A percentile compares a stretch with the other conserved stretches of the same genome.
Evolutionary conservation across 2,113 vertebrate genomes (phyloP).

Genomic region (Paradisaea rubra): DNA sequence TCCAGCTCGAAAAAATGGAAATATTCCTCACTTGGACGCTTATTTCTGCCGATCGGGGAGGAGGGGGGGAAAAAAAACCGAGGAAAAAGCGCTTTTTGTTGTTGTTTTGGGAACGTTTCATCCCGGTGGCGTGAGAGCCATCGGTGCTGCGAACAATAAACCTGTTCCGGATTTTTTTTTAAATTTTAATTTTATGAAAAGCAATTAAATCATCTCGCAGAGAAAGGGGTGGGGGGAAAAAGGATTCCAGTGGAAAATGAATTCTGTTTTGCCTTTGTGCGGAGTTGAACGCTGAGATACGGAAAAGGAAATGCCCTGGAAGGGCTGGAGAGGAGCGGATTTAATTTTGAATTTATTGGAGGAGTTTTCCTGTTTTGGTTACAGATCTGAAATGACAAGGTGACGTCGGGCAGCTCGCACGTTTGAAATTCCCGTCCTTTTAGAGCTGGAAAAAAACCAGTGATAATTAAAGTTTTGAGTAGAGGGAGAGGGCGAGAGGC

Average conservation of each 20-base stretch:
- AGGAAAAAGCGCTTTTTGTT: not conserved
- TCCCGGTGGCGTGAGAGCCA: not conserved
- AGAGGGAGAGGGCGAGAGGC: too few relatives aligned
- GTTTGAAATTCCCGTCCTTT: accelerated
- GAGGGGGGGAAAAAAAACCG: not conserved
- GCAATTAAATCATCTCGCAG: not conserved
- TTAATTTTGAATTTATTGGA: not conserved
- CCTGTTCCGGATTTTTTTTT: not conserved
- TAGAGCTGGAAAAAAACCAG: not conserved
- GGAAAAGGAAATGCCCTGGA: not conserved
- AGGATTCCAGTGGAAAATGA: not conserved
- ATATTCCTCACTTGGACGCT: not conserved
- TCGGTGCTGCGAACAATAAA: not conserved
- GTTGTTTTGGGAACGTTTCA: not conserved
- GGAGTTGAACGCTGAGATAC: accelerated
- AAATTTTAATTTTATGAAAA: not conserved
- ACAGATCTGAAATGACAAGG: not conserved
- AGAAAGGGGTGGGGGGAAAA: not conserved
- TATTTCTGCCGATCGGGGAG: not conserved
- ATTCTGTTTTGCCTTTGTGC: not conserved
- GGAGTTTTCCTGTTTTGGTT: not conserved
- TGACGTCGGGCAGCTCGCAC: not conserved
- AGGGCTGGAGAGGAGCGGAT: not conserved
- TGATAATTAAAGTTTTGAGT: not conserved
- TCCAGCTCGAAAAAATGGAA: not conserved